Evolutionary conservation across 2,888 invertebrate species (phyloP).

Genomic region (Furcula furcula): DNA sequence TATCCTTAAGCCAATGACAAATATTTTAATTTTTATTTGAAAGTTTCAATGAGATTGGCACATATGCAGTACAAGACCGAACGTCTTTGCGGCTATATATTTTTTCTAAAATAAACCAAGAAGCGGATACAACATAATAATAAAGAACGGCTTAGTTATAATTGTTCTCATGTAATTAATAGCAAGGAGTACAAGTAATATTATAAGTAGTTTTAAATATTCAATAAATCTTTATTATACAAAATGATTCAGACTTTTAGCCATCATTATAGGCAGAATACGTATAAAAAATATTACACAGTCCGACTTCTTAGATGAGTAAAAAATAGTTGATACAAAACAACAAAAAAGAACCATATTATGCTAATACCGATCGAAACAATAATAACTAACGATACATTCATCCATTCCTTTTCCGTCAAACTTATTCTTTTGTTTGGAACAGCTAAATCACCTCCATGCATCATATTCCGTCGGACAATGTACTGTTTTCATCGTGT

Average conservation of each 20-base stretch:
- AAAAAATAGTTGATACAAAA: conserved; percentile 45
- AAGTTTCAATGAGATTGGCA: too few species aligned
- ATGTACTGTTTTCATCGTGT: conserved; percentile 73
- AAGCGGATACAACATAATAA: too few species aligned
- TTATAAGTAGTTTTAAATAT: too few species aligned
- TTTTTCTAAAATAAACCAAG: too few species aligned
- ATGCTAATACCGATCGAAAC: conserved; percentile 68
- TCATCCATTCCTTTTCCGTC: conserved; percentile 67
- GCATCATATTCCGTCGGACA: conserved; percentile 73
- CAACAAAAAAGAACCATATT: conserved; percentile 46
- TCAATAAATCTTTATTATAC: neutral
- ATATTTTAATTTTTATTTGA: too few species aligned
- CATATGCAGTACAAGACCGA: too few species aligned
- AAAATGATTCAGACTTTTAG: neutral
- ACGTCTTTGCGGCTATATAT: too few species aligned
- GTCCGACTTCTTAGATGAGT: conserved; percentile 3
- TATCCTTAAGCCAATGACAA: too few species aligned
- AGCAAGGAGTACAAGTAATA: too few species aligned
- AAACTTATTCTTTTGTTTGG: conserved; percentile 78
- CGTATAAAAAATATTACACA: neutral
- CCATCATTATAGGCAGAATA: neutral
- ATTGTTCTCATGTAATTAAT: too few species aligned
- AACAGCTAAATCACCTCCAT: conserved; percentile 75
- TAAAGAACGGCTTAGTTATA: too few species aligned
- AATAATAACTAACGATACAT: conserved; percentile 68